phyloP scores from a whole-genome alignment of 2,888 invertebrate genomes.

The Perdita meconis region DNA sequence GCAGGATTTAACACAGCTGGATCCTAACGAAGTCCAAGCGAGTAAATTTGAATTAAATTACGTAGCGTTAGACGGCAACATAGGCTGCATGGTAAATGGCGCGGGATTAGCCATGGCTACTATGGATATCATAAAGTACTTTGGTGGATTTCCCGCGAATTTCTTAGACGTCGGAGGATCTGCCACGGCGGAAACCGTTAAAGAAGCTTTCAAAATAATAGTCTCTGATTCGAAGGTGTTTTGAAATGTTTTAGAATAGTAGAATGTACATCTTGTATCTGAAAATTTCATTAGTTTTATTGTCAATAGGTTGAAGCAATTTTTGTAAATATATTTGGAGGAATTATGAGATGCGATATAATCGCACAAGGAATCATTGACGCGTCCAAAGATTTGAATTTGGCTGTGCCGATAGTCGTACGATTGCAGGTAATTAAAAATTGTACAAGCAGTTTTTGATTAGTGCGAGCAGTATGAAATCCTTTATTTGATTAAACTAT shows the following conservation, averaged over 20 bases:
- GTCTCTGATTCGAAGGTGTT: conserved; percentile 85
- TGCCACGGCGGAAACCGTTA: conserved; percentile 85
- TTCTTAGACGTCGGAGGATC: conserved; percentile 88
- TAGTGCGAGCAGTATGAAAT: too few relatives aligned
- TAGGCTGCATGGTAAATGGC: conserved; percentile 87
- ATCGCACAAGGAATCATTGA: conserved; percentile 87
- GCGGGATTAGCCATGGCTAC: conserved; percentile 88
- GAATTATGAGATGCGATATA: conserved; percentile 87
- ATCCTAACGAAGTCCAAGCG: conserved; percentile 86
- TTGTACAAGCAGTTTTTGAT: too few relatives aligned
- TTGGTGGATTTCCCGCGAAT: conserved; percentile 87
- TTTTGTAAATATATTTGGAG: conserved; percentile 88
- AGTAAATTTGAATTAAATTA: conserved; percentile 86
- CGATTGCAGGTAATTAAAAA: conserved; percentile 84
- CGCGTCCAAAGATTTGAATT: conserved; percentile 85
- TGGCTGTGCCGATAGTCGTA: conserved; percentile 86
- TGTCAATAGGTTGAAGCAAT: conserved; percentile 86
- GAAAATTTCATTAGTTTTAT: background rate
- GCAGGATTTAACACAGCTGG: conserved; percentile 86
- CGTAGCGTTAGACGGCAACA: conserved; percentile 86
- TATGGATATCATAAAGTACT: conserved; percentile 87
- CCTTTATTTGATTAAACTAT: too few relatives aligned
- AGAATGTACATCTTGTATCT: background rate
- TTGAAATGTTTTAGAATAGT: too few relatives aligned
- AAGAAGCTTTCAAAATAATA: conserved; percentile 87